Conservation (phyloP, 2,888 invertebrate genomes). For the Myopa testacea region DNA sequence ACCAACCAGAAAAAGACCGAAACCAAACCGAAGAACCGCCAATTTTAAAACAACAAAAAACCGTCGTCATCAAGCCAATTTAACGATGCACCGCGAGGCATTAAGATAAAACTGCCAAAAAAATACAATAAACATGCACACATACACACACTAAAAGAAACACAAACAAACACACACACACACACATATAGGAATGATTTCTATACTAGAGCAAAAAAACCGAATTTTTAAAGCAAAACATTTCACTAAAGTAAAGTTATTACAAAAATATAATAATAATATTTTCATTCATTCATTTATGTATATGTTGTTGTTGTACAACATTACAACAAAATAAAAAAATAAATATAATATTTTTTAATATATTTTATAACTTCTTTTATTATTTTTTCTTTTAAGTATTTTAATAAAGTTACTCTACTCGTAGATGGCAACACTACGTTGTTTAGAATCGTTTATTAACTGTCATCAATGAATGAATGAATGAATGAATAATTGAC, state of each 20-base stretch:
- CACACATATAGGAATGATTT: no score
- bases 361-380: no score
- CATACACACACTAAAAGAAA: not conserved
- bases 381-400: no score
- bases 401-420: no score
- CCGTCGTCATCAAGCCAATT: slow-evolving; percentile 3
- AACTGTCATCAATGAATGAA: not conserved
- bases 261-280: not conserved
- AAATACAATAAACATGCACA: not conserved
- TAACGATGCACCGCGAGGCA: slow-evolving; percentile 26
- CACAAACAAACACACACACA: no score
- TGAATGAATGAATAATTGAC: not conserved
- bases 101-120: not conserved
- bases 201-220: no score
- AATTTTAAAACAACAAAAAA: not conserved
- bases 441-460: no score
- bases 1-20: not conserved
- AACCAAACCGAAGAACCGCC: not conserved
- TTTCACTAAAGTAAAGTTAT: not conserved
- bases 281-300: not conserved
- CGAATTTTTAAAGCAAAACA: not conserved
- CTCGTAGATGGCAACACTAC: no score
- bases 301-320: not conserved
- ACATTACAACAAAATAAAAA: no score
- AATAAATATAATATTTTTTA: no score